These are phyloP conservation scores for Liposcelis brunnea DNA, from an alignment of 2,888 invertebrate species.

Conservation along the genomic window DNA sequence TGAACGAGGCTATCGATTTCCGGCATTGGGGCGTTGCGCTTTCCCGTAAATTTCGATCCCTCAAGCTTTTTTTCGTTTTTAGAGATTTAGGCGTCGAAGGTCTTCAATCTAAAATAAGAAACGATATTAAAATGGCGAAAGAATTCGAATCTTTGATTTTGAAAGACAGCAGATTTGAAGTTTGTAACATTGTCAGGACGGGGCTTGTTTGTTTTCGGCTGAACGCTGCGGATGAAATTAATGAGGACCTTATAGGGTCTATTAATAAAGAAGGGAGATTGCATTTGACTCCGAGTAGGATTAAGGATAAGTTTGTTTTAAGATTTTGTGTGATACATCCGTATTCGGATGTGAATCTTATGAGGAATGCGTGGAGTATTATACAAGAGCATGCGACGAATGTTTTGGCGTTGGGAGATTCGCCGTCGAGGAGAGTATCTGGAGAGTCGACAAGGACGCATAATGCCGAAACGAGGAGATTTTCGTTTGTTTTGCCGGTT, in stretches of 20 bases:
- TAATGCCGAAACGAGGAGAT: too few species aligned
- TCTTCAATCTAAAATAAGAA: slow-evolving; percentile 79
- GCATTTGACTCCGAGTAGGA: slow-evolving; percentile 90
- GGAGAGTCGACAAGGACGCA: too few species aligned
- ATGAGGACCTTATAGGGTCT: slow-evolving; percentile 76
- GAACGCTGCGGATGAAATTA: slow-evolving; percentile 53
- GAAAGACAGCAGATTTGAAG: slow-evolving; percentile 72
- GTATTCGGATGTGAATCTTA: slow-evolving; percentile 67
- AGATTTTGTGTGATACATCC: slow-evolving; percentile 88
- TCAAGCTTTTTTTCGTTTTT: slow-evolving; percentile 96
- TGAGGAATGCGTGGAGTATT: slow-evolving; percentile 34
- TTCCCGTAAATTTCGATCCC: slow-evolving; percentile 82
- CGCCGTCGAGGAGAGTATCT: too few species aligned
- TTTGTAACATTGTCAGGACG: slow-evolving; percentile 83
- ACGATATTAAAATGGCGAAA: slow-evolving; percentile 79
- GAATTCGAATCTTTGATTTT: slow-evolving; percentile 65
- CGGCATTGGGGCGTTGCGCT: slow-evolving; percentile 97
- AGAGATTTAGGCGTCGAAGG: slow-evolving; percentile 87
- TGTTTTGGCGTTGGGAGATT: too few species aligned
- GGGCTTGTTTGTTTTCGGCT: slow-evolving; percentile 86
- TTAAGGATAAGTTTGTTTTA: slow-evolving; percentile 79
- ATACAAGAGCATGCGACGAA: too few species aligned
- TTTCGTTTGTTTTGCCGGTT: too few species aligned
- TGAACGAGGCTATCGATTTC: slow-evolving; percentile 77
- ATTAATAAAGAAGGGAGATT: slow-evolving; percentile 91